A percentile compares a stretch with the other conserved stretches of the same genome.
Evolutionary conservation across 2,113 vertebrate species (phyloP).

Genomic region (Myrmecobius fasciatus): DNA sequence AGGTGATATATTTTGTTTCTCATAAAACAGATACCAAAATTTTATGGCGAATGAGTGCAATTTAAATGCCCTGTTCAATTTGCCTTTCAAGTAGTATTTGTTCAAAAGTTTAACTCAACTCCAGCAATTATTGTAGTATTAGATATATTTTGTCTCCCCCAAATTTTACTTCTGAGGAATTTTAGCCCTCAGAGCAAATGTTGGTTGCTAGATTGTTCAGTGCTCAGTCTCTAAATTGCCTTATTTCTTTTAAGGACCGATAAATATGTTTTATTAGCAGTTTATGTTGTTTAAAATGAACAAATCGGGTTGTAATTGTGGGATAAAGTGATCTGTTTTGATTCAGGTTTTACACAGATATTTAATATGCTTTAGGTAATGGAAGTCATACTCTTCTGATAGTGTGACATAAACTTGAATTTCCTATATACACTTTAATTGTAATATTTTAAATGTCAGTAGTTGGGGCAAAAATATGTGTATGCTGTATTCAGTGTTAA

Average conservation of each 20-base stretch:
- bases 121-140: constrained; percentile 53
- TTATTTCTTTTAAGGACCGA: constrained; percentile 73
- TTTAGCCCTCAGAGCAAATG: constrained; percentile 45
- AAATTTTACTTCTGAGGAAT: constrained; percentile 56
- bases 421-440: constrained; percentile 74
- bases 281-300: constrained; percentile 54
- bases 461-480: constrained; percentile 51
- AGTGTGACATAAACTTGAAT: constrained; percentile 83
- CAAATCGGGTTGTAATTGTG: constrained; percentile 59
- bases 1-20: constrained; percentile 41
- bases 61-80: constrained; percentile 41
- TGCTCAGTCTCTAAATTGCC: constrained; percentile 53
- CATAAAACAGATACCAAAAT: constrained; percentile 42
- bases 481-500: constrained; percentile 71
- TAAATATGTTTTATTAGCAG: constrained; percentile 52
- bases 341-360: constrained; percentile 72
- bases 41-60: not conserved
- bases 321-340: constrained; percentile 64
- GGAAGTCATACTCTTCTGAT: constrained; percentile 64
- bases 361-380: constrained; percentile 67
- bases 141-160: constrained; percentile 33
- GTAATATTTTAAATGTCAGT: constrained; percentile 74
- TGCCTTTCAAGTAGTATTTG: not conserved
- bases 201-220: constrained; percentile 14
- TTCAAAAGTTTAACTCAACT: constrained; percentile 33